Base-by-base conservation (phyloP, 2,888 invertebrate species). In the Sinohyriopsis cumingii region DNA sequence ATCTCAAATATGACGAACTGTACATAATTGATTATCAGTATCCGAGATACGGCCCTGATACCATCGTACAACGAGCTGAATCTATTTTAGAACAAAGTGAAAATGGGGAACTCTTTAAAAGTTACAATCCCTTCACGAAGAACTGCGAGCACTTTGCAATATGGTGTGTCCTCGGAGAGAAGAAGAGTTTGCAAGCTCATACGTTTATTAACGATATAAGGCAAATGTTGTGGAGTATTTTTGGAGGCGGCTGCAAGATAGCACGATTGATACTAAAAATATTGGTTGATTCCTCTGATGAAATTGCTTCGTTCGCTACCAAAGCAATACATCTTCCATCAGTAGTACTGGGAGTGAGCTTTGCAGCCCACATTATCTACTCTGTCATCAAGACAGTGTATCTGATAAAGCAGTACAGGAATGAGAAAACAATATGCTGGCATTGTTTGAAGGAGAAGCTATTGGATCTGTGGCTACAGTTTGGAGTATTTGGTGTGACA, bases 71-170 rank as follows among this genome's bases (percentile, higher is more conserved):
- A 4, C 57, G 70, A 63, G 70, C 70, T 2, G 63, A 67, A 60
- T 67, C 67, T 5, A 64, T 71, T 62, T 55, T 71, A 22, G 25
- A 61, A 28, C 53, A 25, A 22, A 54, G 22, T n/a, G 59, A 59
- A 18, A 33, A 28, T n/a, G 22, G 15, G 63, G 19, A 53, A 6
- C 24, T 57, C 53, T 70, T 70, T 33, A 57, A 24, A 9, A 28
- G 45, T 2, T 70, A 70, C 25, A 63, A 66, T 66, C 28, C 57
- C 24, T 24, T 61, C 9, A 60, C 55, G 2, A 53, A 53, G 15
- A 71, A 71, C 63, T 71, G 70, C 24, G 68, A 68, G 59, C 68
- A 68, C 64, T 63, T 68, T 55, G 63, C 63, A 33, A 68, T 59
- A 12, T 68, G 70, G 70, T 70, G 70, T 63, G 66, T 70, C 5